These are phyloP conservation scores for Lissocephala sabroskyi DNA, from an alignment of 2,888 invertebrate species.

Conservation along the genomic window DNA sequence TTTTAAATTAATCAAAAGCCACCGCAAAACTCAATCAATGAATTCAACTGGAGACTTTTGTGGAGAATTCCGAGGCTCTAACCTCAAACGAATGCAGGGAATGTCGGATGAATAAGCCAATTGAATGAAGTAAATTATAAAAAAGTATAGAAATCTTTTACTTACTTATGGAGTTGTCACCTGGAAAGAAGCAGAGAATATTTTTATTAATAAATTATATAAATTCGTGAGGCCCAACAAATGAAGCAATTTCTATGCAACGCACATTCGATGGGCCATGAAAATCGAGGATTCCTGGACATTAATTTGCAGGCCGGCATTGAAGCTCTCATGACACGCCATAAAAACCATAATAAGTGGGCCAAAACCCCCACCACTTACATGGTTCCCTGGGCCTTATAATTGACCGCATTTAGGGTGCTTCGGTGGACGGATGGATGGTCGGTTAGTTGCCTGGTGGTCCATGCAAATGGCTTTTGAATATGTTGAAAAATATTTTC, in stretches of 20 bases:
- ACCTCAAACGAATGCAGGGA: conserved; percentile 54
- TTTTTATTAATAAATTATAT: background rate
- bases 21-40: too few relatives aligned
- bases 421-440: too few relatives aligned
- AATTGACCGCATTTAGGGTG: conserved; percentile 46
- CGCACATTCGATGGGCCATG: background rate
- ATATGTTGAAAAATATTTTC: conserved; percentile 37
- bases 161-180: conserved; percentile 72
- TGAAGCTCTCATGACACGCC: conserved; percentile 19
- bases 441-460: conserved; percentile 39
- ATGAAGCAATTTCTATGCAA: background rate
- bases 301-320: conserved; percentile 46
- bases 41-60: conserved; percentile 4
- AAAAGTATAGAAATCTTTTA: conserved; percentile 15
- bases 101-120: conserved; percentile 48
- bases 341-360: conserved; percentile 41
- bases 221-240: background rate
- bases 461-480: conserved; percentile 44
- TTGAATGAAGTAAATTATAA: conserved; percentile 31
- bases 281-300: conserved; percentile 5
- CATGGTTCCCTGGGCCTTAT: conserved; percentile 44
- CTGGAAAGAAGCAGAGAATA: conserved; percentile 43
- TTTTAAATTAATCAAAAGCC: too few relatives aligned
- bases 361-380: conserved; percentile 33
- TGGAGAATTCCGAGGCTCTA: conserved; percentile 7